Conservation (phyloP, 2,888 invertebrate genomes). For the Brachyopa scutellaris region DNA sequence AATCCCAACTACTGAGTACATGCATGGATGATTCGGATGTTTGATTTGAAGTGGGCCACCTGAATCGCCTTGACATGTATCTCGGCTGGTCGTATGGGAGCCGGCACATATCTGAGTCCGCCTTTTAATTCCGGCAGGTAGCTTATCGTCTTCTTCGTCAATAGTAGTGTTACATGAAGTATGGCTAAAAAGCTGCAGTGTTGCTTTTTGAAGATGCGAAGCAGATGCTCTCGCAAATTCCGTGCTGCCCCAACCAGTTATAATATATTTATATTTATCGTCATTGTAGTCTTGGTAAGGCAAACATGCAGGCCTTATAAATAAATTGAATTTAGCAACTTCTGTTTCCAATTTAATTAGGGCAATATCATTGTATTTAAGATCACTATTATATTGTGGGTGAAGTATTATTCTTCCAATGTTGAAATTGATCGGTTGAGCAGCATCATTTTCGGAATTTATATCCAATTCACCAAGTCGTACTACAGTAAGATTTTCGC, state of each 20-base stretch:
- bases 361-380: slow-evolving; percentile 83
- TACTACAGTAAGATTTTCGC: slow-evolving; percentile 74
- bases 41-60: slow-evolving; percentile 85
- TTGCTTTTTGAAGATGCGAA: slow-evolving; percentile 83
- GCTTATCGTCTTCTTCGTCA: no score
- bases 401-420: slow-evolving; percentile 79
- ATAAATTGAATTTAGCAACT: slow-evolving; percentile 79
- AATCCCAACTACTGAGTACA: slow-evolving; percentile 83
- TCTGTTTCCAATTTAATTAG: slow-evolving; percentile 81
- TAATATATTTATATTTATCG: slow-evolving; percentile 76
- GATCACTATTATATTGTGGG: slow-evolving; percentile 79
- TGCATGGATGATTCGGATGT: slow-evolving; percentile 79
- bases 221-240: slow-evolving; percentile 75
- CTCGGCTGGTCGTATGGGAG: slow-evolving; percentile 79
- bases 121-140: no score
- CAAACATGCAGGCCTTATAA: slow-evolving; percentile 82
- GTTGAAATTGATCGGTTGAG: slow-evolving; percentile 76
- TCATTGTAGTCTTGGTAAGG: slow-evolving; percentile 76
- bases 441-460: slow-evolving; percentile 76
- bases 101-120: slow-evolving; percentile 84
- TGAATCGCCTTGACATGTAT: slow-evolving; percentile 86
- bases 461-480: slow-evolving; percentile 81
- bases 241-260: slow-evolving; percentile 83
- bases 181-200: slow-evolving; percentile 80
- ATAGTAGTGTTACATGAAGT: slow-evolving; percentile 80